Conservation (phyloP, 2,113 vertebrate genomes). For the Dicentrarchus labrax region DNA sequence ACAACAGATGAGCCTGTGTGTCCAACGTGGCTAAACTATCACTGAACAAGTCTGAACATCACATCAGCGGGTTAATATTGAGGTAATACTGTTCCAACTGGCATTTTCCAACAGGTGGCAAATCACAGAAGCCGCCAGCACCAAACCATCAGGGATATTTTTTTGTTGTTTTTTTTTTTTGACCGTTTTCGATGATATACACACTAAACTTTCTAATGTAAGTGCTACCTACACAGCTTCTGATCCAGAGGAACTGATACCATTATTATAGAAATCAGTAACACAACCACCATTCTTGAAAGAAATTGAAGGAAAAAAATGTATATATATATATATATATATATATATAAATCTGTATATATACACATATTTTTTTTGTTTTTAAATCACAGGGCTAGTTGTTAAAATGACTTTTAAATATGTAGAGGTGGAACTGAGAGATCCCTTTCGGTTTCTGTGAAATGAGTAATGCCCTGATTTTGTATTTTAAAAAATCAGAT, state of each 20-base stretch:
- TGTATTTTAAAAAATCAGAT: conserved; percentile 55
- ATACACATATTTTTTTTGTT: neutral
- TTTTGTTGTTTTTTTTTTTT: conserved; percentile 24
- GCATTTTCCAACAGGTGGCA: conserved; percentile 54
- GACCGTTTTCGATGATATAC: conserved; percentile 37
- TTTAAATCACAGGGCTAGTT: conserved; percentile 61
- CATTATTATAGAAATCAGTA: conserved; percentile 64
- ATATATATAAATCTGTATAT: conserved; percentile 9
- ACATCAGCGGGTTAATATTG: conserved; percentile 81
- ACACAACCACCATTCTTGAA: conserved; percentile 36
- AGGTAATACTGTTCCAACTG: conserved; percentile 80
- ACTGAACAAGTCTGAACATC: conserved; percentile 74
- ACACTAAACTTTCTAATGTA: conserved; percentile 60
- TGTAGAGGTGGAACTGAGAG: conserved; percentile 51
- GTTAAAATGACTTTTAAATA: conserved; percentile 54
- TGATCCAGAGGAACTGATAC: conserved; percentile 69
- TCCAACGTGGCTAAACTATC: conserved; percentile 70
- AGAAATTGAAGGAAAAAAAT: neutral
- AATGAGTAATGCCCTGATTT: conserved; percentile 73
- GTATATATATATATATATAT: conserved; percentile 3
- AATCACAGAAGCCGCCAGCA: conserved; percentile 58
- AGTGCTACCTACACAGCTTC: conserved; percentile 72
- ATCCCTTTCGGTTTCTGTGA: conserved; percentile 63
- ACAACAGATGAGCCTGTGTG: conserved; percentile 71
- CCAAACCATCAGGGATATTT: conserved; percentile 43